Evolutionary conservation across 2,888 invertebrate species (phyloP).

Genomic region (Pycnomerus fuliginosus): DNA sequence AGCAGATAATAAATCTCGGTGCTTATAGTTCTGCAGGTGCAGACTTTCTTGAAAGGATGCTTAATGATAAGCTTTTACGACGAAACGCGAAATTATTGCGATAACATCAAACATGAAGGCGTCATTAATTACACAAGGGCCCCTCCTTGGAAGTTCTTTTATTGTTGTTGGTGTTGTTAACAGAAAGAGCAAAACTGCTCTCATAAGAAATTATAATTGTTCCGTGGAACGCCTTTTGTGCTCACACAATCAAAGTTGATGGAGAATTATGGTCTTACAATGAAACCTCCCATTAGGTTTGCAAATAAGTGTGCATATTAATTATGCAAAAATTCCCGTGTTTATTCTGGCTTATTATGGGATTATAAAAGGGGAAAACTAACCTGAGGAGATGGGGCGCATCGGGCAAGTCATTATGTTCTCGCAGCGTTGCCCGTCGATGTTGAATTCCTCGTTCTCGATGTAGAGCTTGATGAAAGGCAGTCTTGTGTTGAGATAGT

Average conservation of each 20-base stretch:
- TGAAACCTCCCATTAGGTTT: slow-evolving; percentile 31
- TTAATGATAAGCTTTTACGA: neutral
- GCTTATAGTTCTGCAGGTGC: slow-evolving; percentile 1
- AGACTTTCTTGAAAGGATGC: neutral
- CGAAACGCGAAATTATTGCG: slow-evolving; percentile 6
- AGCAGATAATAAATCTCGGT: too few relatives aligned
- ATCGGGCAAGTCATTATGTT: slow-evolving; percentile 95
- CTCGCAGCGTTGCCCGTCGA: slow-evolving; percentile 90
- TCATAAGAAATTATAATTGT: slow-evolving; percentile 14
- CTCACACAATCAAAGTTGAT: slow-evolving; percentile 19
- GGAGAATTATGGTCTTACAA: slow-evolving; percentile 30
- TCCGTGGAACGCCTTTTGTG: slow-evolving; percentile 9
- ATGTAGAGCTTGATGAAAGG: slow-evolving; percentile 90
- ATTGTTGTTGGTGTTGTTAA: too few relatives aligned
- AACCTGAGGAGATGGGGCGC: slow-evolving; percentile 83
- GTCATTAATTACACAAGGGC: slow-evolving; percentile 11
- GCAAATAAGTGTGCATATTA: slow-evolving; percentile 33
- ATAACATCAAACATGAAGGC: slow-evolving; percentile 12
- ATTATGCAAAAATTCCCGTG: slow-evolving; percentile 36
- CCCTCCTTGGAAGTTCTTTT: too few relatives aligned
- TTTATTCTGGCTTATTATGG: slow-evolving; percentile 32
- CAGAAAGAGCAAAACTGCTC: slow-evolving; percentile 1
- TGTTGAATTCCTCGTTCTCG: slow-evolving; percentile 91
- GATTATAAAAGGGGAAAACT: slow-evolving; percentile 27
- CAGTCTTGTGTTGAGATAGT: slow-evolving; percentile 82